A percentile compares a stretch with the other conserved stretches of the same genome.
Evolutionary conservation across 2,888 invertebrate species (phyloP).

Genomic region (Ecliptopera silaceata): DNA sequence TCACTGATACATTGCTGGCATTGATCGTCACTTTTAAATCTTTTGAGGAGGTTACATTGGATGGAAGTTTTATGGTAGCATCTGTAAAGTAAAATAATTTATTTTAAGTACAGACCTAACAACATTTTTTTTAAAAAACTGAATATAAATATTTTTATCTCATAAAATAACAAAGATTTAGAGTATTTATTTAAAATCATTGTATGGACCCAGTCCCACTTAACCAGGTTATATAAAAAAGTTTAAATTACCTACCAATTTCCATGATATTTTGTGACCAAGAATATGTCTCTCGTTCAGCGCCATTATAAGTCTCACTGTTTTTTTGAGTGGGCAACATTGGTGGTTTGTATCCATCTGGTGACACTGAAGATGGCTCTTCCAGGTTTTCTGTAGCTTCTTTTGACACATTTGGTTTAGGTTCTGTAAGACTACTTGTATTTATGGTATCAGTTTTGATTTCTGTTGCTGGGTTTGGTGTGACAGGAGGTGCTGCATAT

Average conservation of each 20-base stretch:
- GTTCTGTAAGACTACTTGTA: neutral
- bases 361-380: slow-evolving; percentile 33
- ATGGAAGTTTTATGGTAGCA: slow-evolving; percentile 84
- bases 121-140: no score
- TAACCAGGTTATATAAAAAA: no score
- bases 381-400: slow-evolving; percentile 20
- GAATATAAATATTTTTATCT: no score
- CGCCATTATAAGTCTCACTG: slow-evolving; percentile 90
- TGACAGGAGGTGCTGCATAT: slow-evolving; percentile 8
- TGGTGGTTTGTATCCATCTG: slow-evolving; percentile 65
- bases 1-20: slow-evolving; percentile 59
- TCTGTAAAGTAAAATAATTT: slow-evolving; percentile 78
- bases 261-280: slow-evolving; percentile 95
- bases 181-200: no score
- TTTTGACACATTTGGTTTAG: neutral
- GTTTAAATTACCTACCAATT: slow-evolving; percentile 65
- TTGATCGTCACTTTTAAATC: slow-evolving; percentile 86
- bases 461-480: neutral
- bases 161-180: no score
- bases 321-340: slow-evolving; percentile 65
- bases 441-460: neutral
- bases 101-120: no score
- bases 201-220: no score
- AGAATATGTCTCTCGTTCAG: slow-evolving; percentile 87
- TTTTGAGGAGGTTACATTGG: slow-evolving; percentile 84